phyloP scores from a whole-genome alignment of 1,140 invertebrate species.

The Archegozetes longisetosus region DNA sequence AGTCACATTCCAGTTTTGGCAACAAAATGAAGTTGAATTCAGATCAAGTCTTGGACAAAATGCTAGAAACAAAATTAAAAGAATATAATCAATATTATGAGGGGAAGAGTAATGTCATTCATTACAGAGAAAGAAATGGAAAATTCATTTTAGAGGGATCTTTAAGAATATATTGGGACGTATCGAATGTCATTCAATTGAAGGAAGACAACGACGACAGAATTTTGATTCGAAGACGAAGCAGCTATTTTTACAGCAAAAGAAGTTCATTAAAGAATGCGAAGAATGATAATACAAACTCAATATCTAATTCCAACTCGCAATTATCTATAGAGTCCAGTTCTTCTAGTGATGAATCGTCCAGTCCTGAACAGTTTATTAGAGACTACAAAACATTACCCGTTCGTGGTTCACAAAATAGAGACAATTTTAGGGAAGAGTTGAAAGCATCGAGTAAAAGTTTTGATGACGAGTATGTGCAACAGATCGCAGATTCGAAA shows the following conservation, averaged over 20 bases:
- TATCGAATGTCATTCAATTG: slow-evolving; percentile 61
- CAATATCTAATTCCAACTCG: background rate
- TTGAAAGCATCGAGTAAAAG: background rate
- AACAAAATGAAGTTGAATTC: slow-evolving; percentile 28
- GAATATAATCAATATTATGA: slow-evolving; percentile 62
- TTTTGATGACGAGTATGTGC: slow-evolving; percentile 2
- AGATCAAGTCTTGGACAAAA: background rate
- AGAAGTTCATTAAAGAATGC: slow-evolving; percentile 10
- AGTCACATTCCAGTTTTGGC: slow-evolving; percentile 69
- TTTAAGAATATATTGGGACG: slow-evolving; percentile 65
- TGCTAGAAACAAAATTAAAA: slow-evolving; percentile 56
- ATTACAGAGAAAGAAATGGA: slow-evolving; percentile 57
- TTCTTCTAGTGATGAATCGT: background rate
- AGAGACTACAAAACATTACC: slow-evolving; percentile 14
- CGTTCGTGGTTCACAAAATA: slow-evolving; percentile 1
- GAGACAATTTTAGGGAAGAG: background rate
- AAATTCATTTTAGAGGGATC: slow-evolving; percentile 58
- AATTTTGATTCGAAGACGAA: slow-evolving; percentile 16
- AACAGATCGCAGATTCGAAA: background rate
- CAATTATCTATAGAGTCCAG: background rate
- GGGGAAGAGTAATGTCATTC: slow-evolving; percentile 53
- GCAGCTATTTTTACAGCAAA: slow-evolving; percentile 6
- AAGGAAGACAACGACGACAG: slow-evolving; percentile 68
- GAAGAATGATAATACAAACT: slow-evolving; percentile 8
- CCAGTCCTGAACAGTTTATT: background rate